Conservation (phyloP, 2,888 invertebrate species). For the Caradrina clavipalpis region DNA sequence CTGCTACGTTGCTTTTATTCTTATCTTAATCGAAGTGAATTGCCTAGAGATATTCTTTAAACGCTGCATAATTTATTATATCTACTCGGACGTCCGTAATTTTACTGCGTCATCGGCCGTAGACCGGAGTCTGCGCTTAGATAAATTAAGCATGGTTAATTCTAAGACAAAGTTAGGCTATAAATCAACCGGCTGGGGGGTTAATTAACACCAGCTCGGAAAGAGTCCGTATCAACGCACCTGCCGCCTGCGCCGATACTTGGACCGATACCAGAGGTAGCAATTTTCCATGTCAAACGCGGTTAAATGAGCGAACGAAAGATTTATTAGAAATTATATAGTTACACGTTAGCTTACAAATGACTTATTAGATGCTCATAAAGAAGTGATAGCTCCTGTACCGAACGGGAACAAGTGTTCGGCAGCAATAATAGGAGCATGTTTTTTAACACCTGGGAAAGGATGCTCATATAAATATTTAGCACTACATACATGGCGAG, state of each 20-base stretch:
- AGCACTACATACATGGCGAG: constrained; percentile 14
- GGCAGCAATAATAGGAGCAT: not conserved
- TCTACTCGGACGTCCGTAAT: constrained; percentile 56
- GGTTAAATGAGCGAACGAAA: constrained; percentile 58
- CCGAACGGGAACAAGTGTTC: constrained; percentile 9
- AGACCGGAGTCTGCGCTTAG: constrained; percentile 56
- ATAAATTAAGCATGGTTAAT: constrained; percentile 75
- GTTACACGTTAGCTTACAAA: constrained; percentile 33
- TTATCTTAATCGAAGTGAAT: constrained; percentile 56
- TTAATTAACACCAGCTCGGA: constrained; percentile 81
- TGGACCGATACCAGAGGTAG: constrained; percentile 62
- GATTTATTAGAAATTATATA: constrained; percentile 58
- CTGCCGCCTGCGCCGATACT: constrained; percentile 68
- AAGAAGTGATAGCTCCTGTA: constrained; percentile 23
- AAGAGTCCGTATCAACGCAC: constrained; percentile 78
- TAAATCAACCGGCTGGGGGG: constrained; percentile 82
- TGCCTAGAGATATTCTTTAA: constrained; percentile 51
- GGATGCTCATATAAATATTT: constrained; percentile 25
- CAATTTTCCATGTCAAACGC: constrained; percentile 68
- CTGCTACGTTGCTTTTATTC: constrained; percentile 40
- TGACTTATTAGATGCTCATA: constrained; percentile 34
- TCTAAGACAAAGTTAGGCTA: constrained; percentile 76
- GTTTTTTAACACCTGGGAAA: constrained; percentile 18
- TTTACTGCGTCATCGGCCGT: constrained; percentile 67
- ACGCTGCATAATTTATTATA: constrained; percentile 51